Percentiles rank a stretch among this genome's conserved stretches.
phyloP scores from a whole-genome alignment of 1,140 invertebrate genomes.

The Matsumurasca onukii region DNA sequence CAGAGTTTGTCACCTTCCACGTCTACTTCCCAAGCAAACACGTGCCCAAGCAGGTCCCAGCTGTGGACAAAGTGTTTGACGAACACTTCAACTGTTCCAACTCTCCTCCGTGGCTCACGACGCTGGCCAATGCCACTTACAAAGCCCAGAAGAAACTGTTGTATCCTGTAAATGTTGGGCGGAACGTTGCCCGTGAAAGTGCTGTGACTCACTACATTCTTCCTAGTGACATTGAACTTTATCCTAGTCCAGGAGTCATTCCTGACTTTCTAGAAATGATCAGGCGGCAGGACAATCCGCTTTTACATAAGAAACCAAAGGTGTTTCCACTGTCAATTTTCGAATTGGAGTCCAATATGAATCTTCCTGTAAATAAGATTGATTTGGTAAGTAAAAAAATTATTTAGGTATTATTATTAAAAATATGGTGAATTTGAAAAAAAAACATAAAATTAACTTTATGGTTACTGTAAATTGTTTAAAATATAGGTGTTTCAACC shows the following conservation, averaged over 20 bases:
- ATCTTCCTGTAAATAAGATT: conserved; percentile 50
- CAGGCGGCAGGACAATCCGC: conserved; percentile 62
- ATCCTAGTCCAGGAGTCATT: conserved; percentile 77
- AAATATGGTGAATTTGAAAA: not conserved
- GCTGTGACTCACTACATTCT: conserved; percentile 82
- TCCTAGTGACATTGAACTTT: conserved; percentile 85
- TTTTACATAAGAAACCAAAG: conserved; percentile 66
- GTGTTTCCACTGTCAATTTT: conserved; percentile 83
- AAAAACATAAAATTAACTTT: no score
- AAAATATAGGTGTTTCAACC: no score
- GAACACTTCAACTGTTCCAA: conserved; percentile 67
- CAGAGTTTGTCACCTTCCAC: conserved; percentile 80
- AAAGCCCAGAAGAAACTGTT: conserved; percentile 76
- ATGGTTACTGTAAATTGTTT: no score
- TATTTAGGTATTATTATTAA: not conserved
- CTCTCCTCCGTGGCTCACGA: conserved; percentile 67
- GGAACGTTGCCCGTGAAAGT: conserved; percentile 80
- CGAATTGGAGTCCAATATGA: conserved; percentile 70
- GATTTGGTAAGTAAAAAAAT: conserved; percentile 48
- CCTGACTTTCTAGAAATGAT: conserved; percentile 80
- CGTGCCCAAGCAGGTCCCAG: conserved; percentile 70
- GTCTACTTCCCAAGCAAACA: conserved; percentile 83
- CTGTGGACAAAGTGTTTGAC: conserved; percentile 58
- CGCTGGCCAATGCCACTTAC: conserved; percentile 65
- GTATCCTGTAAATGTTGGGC: conserved; percentile 85